These are phyloP conservation scores for Dilophus febrilis DNA, from an alignment of 2,888 invertebrate species.

Conservation along the genomic window DNA sequence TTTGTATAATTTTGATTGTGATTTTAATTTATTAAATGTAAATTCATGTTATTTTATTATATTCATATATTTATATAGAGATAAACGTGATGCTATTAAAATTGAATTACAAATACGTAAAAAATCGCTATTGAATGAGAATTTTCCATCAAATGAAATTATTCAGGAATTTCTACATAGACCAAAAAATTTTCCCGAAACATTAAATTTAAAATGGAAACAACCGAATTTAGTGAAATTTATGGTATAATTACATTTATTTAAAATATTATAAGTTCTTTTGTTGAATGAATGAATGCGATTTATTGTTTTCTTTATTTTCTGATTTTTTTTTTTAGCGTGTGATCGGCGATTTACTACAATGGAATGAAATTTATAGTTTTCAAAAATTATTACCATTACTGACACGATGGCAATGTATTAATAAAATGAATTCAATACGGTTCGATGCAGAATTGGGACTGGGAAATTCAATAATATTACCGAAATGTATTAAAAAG, in stretches of 20 bases:
- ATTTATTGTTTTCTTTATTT: constrained; percentile 12
- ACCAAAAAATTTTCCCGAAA: constrained; percentile 34
- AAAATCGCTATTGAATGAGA: constrained; percentile 42
- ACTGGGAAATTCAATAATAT: too few species aligned
- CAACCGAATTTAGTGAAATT: constrained; percentile 53
- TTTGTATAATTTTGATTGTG: constrained; percentile 17
- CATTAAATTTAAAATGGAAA: constrained; percentile 38
- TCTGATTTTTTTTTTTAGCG: constrained; percentile 51
- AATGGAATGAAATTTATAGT: constrained; percentile 60
- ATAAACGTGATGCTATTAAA: constrained; percentile 43
- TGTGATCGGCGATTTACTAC: constrained; percentile 41
- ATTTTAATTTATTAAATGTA: background rate
- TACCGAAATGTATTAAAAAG: constrained; percentile 38
- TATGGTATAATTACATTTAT: too few species aligned
- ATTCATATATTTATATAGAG: constrained; percentile 32
- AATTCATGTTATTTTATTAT: background rate
- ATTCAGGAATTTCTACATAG: constrained; percentile 53
- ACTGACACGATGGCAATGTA: constrained; percentile 57
- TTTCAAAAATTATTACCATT: constrained; percentile 63
- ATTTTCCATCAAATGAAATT: constrained; percentile 56
- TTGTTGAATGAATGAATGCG: constrained; percentile 2
- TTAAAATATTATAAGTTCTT: constrained; percentile 4
- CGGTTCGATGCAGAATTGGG: too few species aligned
- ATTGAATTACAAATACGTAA: constrained; percentile 50
- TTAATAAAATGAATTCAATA: constrained; percentile 21